Base-by-base conservation (phyloP, 30 jellyfish, hydroid and myxozoan species). In the Pseudorhiza aurosa region DNA sequence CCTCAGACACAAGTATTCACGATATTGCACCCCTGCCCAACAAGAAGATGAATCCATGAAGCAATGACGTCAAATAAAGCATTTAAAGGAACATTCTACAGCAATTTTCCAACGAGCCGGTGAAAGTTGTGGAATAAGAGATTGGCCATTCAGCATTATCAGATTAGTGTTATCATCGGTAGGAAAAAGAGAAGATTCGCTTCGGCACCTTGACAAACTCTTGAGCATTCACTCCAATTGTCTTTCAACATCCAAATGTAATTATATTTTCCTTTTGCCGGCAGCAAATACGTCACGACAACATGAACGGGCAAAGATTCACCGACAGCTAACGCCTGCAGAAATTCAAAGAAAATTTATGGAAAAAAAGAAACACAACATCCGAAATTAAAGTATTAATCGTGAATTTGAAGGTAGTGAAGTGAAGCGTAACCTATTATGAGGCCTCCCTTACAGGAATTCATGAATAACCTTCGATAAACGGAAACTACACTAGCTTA, bases 121-220 rank as follows among this genome's bases (percentile, higher is more conserved):
- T n/a, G n/a, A n/a, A n/a, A n/a, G n/a, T n/a, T n/a, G n/a, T n/a
- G n/a, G n/a, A n/a, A n/a, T n/a, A n/a, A n/a, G n/a, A n/a, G n/a
- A n/a, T n/a, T n/a, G n/a, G n/a, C n/a, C n/a, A 22, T 3, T 5
- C 46, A 58, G 10, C 5, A 5, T 8, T 3, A 29, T 58, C 50
- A 58, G 19, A 58, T 26, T 4, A 3, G 43, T 24, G 10, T 5
- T 27, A 4, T 4, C 25, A 14, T 72, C 22, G 14, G 11, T n/a
- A 0, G 11, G 2, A 4, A 39, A 8, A 2, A 19, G 8, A 24
- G 18, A 69, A 5, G n/a, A n/a, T n/a, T n/a, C n/a, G n/a, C n/a
- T n/a, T n/a, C n/a, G n/a, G n/a, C 33, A 92, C 98, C 99, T 65
- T 86, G 88, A 77, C 99, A 93, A 36, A 75, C 90, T 0, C 65